These are phyloP conservation scores for Mionectes macconnelli DNA, from an alignment of 2,113 vertebrate genomes.

Conservation along the genomic window DNA sequence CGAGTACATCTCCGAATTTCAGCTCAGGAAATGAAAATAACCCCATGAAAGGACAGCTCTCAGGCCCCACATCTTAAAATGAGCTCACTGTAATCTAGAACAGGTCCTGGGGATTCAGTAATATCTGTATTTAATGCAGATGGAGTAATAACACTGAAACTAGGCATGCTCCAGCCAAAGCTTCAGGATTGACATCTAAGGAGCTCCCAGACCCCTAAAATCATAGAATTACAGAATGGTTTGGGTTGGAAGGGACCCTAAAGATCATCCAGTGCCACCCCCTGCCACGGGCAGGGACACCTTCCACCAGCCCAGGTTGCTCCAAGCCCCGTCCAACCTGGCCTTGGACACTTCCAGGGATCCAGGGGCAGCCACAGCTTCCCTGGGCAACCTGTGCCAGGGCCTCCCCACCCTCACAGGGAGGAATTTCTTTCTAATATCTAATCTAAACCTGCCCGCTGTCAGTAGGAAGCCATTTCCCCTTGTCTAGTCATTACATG, in stretches of 20 bases:
- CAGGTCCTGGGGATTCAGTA: background rate
- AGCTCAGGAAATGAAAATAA: background rate
- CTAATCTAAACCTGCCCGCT: background rate
- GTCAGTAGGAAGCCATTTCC: background rate
- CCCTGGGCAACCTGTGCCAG: background rate
- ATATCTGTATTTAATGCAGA: background rate
- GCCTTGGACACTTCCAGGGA: background rate
- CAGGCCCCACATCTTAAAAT: background rate
- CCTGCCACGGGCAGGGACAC: background rate
- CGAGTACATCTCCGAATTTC: background rate
- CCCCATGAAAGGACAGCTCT: background rate
- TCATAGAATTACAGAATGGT: background rate
- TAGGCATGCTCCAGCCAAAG: background rate
- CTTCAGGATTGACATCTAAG: background rate
- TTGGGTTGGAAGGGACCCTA: background rate
- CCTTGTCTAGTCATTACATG: background rate
- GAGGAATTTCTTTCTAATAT: background rate
- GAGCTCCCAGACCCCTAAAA: background rate
- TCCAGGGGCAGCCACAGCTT: background rate
- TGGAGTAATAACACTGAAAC: background rate
- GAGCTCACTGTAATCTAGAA: background rate
- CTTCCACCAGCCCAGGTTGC: fast-evolving
- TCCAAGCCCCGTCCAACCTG: background rate
- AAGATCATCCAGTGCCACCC: background rate
- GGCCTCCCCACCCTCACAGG: background rate